Base-by-base conservation (phyloP, 1,140 invertebrate genomes). In the Eulimnadia texana region DNA sequence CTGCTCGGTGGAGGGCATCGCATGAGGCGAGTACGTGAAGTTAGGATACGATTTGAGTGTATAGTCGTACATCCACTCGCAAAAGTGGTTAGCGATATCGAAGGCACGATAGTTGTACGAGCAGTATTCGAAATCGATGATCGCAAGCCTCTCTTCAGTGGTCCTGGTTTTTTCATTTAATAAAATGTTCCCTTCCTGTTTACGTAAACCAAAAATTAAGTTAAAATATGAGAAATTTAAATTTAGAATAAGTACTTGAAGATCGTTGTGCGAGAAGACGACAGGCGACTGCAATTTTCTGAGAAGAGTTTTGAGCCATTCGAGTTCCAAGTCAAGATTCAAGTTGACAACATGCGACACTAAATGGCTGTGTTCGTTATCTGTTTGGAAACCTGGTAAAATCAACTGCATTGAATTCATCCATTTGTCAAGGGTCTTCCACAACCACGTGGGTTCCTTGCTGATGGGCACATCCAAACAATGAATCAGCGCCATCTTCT, bases 1-100 rank as follows among this genome's bases (percentile, higher is more conserved):
- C 75, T 93, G 86, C 62, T 87, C 81, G 62, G 80, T 76, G 11
- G 78, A 82, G 0, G 93, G 88, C 68, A 82, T 88, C 65, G 83
- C 78, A 22, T 82, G 77, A 3, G 73, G 73, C 49, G 79, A 73
- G 65, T 84, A 82, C 55, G 76, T 78, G 69, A 84, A 98, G 73
- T 85, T 87, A 1, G 93, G 93, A 70, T 83, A 80, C 52, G 85
- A 78, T 0, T 80, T 72, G 57, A 82, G 79, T 0, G 82, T 88
- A 72, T 98, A 96, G 69, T 96, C 88, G 72, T 90, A 94, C 3
- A 81, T 82, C 91, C 92, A 58, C 29, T 98, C 93, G 64, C 89
- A 80, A 72, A 97, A 95, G 70, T 98, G 93, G 74, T 98, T 98
- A 2, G 91, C 94, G 59, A 98, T 76, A 74, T 98, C 94, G 76